Evolutionary conservation across 2,888 invertebrate species (phyloP), one percentile per base, ranked within the genome.

Genomic region (Platycheirus albimanus): DNA sequence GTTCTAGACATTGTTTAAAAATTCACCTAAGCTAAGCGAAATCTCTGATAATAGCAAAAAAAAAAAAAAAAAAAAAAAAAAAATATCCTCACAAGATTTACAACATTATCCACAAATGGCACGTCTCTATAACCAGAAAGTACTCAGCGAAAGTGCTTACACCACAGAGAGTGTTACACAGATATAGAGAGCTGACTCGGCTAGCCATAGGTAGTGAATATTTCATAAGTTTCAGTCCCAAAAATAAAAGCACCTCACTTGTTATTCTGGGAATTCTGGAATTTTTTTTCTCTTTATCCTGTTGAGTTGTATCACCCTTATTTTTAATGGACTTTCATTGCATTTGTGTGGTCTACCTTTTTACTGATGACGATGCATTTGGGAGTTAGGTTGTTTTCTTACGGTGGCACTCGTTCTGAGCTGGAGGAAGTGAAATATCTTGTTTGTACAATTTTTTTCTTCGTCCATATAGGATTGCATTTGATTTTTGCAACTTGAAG

Each of bases 261-360:
- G 66, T 47, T 81, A 81, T 81, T 81, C 77, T 45, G 52, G 67
- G 63, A 69, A 33, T 79, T 28, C 24, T 24, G 54, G 17, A 54
- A 19, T 75, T 67, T 76, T 63, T 63, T 20, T 19, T 33, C 17
- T n/a, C 41, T 10, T 7, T 33, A 30, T 52, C 13, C 43, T 69
- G 33, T 33, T 13, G 52, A 30, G 8, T n/a, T 43, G 30, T 52
- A 19, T 56, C 54, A 45, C 43, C 61, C 30, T 61, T 61, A 30
- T 36, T 64, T 83, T 74, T 78, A 78, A 83, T 83, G 83, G 83
- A 77, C 78, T 83, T 83, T 74, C 78, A 83, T 72, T 83, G 78
- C 83, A 78, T 69, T 83, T 78, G 78, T 78, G 78, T 49, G 83
- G 83, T 45, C 19, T 64, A 69, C 30, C 56, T 71, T 77, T 66